Conservation (phyloP, 2,113 vertebrate species). For the Falcunculus frontatus region DNA sequence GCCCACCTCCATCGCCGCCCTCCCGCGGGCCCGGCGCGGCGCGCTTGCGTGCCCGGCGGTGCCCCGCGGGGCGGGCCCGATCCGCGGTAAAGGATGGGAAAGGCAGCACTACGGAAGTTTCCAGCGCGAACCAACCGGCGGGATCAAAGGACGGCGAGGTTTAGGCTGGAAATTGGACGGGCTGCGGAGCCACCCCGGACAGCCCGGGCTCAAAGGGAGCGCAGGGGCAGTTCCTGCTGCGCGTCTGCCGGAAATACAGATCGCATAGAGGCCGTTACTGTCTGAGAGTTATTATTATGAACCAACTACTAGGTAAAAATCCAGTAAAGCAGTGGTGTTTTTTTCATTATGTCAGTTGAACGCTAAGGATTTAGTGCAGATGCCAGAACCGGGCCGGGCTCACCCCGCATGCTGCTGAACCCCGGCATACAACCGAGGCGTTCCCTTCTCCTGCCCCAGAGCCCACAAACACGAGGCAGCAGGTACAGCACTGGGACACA, state of each 20-base stretch:
- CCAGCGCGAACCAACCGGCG: too few species aligned
- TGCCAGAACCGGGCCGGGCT: background rate
- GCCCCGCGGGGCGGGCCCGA: background rate
- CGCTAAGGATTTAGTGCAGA: background rate
- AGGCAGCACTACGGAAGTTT: fast-evolving
- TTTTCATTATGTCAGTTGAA: background rate
- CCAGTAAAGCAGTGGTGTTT: background rate
- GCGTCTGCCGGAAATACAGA: too few species aligned
- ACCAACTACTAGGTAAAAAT: background rate
- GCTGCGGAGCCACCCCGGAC: background rate
- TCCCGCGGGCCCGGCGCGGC: fast-evolving
- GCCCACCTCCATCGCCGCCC: slow-evolving; percentile 52
- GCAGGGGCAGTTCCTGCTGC: background rate
- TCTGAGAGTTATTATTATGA: background rate
- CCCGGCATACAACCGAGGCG: fast-evolving
- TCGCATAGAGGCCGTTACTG: background rate
- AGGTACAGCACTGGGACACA: background rate
- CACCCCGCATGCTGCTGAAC: background rate
- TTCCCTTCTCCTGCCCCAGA: background rate
- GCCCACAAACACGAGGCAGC: background rate
- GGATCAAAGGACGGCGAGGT: fast-evolving
- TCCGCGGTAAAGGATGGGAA: fast-evolving
- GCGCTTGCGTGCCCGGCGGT: background rate
- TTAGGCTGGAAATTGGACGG: too few species aligned
- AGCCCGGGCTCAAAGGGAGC: background rate